These are phyloP conservation scores for Sebastes baramenuke DNA, from an alignment of 2,797 vertebrate genomes.

Conservation along the genomic window DNA sequence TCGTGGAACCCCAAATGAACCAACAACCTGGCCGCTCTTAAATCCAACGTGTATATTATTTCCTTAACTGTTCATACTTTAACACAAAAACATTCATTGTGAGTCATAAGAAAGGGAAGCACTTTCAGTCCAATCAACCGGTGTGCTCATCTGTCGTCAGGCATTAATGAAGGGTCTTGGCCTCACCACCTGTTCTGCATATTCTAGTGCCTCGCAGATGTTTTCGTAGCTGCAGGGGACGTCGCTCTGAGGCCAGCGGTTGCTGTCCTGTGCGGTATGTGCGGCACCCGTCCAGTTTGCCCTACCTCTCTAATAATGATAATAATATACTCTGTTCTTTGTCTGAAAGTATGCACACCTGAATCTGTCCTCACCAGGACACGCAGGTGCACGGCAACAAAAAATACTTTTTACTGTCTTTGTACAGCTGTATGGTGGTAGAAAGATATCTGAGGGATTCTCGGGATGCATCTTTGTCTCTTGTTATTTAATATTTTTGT, in stretches of 20 bases:
- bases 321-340: constrained; percentile 50
- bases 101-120: not conserved
- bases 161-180: constrained; percentile 65
- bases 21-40: not conserved
- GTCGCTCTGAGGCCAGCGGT: constrained; percentile 9
- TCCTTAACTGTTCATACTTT: not conserved
- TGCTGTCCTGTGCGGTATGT: constrained; percentile 21
- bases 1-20: not conserved
- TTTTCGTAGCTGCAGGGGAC: constrained; percentile 51
- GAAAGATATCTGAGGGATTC: not conserved
- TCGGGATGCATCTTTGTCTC: not conserved
- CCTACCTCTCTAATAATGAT: constrained; percentile 1
- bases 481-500: not conserved
- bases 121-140: constrained; percentile 16
- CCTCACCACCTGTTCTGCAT: constrained; percentile 62
- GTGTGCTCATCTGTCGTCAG: constrained; percentile 57
- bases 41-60: not conserved
- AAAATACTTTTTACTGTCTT: not conserved
- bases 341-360: constrained; percentile 58
- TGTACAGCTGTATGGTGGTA: not conserved
- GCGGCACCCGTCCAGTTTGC: constrained; percentile 5
- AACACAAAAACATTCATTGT: constrained; percentile 2
- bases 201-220: constrained; percentile 55
- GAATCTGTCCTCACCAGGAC: constrained; percentile 12
- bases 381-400: constrained; percentile 21